Evolutionary conservation across 1,140 invertebrate genomes (phyloP).

Genomic region (Lanistes nyassanus): DNA sequence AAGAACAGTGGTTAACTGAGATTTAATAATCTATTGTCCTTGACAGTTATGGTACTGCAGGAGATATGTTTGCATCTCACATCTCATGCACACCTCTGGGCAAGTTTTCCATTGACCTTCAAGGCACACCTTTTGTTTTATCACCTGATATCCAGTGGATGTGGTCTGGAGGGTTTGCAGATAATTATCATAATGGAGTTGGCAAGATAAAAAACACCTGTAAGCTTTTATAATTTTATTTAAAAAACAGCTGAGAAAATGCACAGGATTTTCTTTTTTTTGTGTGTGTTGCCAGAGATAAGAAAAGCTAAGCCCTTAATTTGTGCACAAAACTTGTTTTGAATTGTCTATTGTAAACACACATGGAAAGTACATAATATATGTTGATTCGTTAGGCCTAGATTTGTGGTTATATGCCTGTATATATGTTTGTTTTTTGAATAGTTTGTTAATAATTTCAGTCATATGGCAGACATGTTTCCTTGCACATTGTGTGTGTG

Average conservation of each 20-base stretch:
- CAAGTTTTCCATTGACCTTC: conserved; percentile 42
- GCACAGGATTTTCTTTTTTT: no score
- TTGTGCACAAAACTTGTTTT: neutral
- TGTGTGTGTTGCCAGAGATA: conserved; percentile 5
- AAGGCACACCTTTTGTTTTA: conserved; percentile 47
- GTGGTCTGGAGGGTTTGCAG: conserved; percentile 40
- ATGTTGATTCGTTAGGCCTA: neutral
- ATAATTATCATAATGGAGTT: conserved; percentile 24
- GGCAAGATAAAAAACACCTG: conserved; percentile 31
- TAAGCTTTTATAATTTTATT: conserved; percentile 27
- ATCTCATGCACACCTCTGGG: conserved; percentile 40
- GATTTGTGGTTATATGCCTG: neutral
- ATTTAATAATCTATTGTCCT: neutral
- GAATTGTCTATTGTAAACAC: neutral
- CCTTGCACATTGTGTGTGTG: neutral
- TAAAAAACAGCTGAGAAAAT: no score
- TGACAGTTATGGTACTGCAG: conserved; percentile 47
- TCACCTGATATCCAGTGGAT: conserved; percentile 32
- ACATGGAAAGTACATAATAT: neutral
- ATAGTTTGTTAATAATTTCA: no score
- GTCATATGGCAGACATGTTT: neutral
- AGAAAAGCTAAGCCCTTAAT: neutral
- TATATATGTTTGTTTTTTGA: neutral
- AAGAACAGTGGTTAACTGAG: no score
- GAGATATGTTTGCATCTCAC: conserved; percentile 40